Evolutionary conservation across 2,113 vertebrate species (phyloP).

Genomic region (Rutilus rutilus): DNA sequence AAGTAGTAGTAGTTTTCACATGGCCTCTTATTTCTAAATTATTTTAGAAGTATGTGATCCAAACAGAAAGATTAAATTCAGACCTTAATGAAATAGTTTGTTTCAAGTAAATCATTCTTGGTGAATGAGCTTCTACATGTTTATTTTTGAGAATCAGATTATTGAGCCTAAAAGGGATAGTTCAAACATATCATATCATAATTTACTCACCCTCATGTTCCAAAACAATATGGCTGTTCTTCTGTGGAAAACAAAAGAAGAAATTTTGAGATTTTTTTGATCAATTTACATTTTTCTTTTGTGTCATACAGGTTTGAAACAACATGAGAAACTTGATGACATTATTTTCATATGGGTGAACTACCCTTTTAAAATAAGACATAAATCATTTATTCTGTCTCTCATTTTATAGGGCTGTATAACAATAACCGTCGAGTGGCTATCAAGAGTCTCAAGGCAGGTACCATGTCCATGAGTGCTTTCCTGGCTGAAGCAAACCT

Average conservation of each 20-base stretch:
- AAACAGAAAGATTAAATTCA: not conserved
- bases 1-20: not conserved
- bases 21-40: not conserved
- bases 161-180: not conserved
- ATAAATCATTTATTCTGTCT: not conserved
- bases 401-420: conserved; percentile 79
- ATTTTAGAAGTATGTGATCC: not conserved
- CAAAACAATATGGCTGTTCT: not conserved
- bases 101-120: not conserved
- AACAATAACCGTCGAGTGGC: conserved; percentile 91
- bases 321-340: not conserved
- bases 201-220: not conserved
- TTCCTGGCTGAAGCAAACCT: conserved; percentile 97
- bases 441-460: conserved; percentile 92
- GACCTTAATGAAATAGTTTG: not conserved
- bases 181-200: not conserved
- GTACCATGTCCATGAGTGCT: conserved; percentile 92
- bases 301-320: not conserved
- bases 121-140: not conserved
- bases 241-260: not conserved
- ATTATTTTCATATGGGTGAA: not conserved
- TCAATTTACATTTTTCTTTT: not conserved
- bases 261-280: not conserved
- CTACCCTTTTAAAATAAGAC: not conserved
- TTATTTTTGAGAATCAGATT: not conserved